Evolutionary conservation across 2,113 vertebrate genomes (phyloP).

Genomic region (Spilogale gracilis): DNA sequence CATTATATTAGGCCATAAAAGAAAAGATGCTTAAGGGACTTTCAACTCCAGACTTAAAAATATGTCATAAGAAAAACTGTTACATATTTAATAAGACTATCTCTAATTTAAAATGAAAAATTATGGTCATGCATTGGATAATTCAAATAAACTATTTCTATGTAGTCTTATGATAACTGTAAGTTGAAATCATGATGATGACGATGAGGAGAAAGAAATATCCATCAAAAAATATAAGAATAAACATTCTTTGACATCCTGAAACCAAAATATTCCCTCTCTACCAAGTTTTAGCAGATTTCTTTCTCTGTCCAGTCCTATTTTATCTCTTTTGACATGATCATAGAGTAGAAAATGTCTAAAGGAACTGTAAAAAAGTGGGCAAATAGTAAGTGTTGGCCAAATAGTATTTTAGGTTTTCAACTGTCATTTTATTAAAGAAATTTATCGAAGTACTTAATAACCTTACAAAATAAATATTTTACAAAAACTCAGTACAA

Average conservation of each 20-base stretch:
- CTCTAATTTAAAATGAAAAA: constrained; percentile 30
- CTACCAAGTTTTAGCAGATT: background rate
- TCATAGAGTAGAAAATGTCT: background rate
- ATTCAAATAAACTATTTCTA: background rate
- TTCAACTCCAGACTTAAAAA: background rate
- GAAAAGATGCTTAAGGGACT: background rate
- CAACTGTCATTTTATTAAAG: constrained; percentile 7
- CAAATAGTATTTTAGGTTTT: background rate
- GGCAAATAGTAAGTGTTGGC: background rate
- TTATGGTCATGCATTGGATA: background rate
- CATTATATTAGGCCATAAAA: background rate
- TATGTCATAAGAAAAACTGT: constrained; percentile 2
- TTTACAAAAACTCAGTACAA: background rate
- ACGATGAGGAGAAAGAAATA: background rate
- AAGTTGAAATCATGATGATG: background rate
- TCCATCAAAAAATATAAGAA: background rate
- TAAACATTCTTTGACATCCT: background rate
- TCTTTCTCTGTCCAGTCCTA: background rate
- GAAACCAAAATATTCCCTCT: background rate
- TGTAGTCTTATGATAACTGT: background rate
- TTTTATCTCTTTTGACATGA: constrained; percentile 21
- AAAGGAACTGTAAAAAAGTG: background rate
- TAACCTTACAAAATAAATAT: constrained; percentile 27
- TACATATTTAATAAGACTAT: constrained; percentile 17
- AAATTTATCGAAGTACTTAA: constrained; percentile 47